A percentile compares a stretch with the other conserved stretches of the same genome.
Evolutionary conservation across 2,113 vertebrate genomes (phyloP).

Genomic region (Sigmodon hispidus): DNA sequence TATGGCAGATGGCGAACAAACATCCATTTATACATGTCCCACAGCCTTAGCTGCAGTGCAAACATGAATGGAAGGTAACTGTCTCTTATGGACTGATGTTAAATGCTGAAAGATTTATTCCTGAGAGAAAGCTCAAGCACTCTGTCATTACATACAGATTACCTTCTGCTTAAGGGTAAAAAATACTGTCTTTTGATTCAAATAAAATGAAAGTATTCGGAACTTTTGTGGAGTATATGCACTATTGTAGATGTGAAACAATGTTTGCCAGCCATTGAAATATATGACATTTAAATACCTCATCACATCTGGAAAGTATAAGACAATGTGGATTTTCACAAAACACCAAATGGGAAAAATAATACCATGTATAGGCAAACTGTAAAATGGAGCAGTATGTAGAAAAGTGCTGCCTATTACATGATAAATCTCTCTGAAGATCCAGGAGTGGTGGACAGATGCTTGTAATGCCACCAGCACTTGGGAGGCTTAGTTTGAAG

Average conservation of each 20-base stretch:
- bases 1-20: background rate
- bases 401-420: slow-evolving; percentile 18
- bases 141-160: background rate
- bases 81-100: background rate
- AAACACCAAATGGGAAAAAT: slow-evolving; percentile 20
- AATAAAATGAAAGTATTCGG: slow-evolving; percentile 57
- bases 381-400: slow-evolving; percentile 5
- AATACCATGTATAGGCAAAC: background rate
- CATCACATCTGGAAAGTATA: slow-evolving; percentile 23
- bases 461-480: too few relatives aligned
- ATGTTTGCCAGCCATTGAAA: slow-evolving; percentile 25
- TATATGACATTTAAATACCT: slow-evolving; percentile 27
- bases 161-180: background rate
- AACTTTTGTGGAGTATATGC: background rate
- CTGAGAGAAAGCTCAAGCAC: slow-evolving; percentile 39
- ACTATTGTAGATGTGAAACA: slow-evolving; percentile 21
- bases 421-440: background rate
- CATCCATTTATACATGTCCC: background rate
- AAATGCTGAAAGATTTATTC: slow-evolving; percentile 24
- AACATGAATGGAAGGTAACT: background rate
- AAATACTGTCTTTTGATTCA: slow-evolving; percentile 41
- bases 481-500: background rate
- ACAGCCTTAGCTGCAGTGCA: background rate
- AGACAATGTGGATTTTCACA: background rate
- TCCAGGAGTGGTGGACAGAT: background rate